These are phyloP conservation scores for Listronotus oregonensis DNA, from an alignment of 1,140 invertebrate genomes.

Conservation along the genomic window DNA sequence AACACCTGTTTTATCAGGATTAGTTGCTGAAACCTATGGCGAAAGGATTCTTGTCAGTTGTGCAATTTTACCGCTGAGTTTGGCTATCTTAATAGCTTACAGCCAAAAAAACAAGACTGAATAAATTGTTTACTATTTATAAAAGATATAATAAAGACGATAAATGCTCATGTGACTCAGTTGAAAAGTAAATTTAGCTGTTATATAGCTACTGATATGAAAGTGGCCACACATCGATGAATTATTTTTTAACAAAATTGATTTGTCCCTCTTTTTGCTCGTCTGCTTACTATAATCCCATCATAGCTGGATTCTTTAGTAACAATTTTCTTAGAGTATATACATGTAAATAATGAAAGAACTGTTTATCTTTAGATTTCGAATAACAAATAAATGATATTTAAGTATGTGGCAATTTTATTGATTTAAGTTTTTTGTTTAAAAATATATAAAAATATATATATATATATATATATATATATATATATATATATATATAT, in stretches of 20 bases:
- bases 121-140: not conserved
- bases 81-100: not conserved
- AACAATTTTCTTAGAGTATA: not conserved
- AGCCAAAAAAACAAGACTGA: slow-evolving; percentile 5
- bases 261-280: too few relatives aligned
- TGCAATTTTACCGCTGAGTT: not conserved
- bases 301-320: too few relatives aligned
- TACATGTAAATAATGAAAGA: not conserved
- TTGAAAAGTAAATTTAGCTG: not conserved
- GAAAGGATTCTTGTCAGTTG: not conserved
- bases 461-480: too few relatives aligned
- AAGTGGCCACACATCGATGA: too few relatives aligned
- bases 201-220: not conserved
- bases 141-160: not conserved
- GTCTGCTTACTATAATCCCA: too few relatives aligned
- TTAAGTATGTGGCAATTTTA: too few relatives aligned
- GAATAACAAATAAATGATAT: not conserved
- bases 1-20: not conserved
- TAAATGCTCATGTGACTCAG: not conserved
- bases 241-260: too few relatives aligned
- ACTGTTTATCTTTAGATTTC: too few relatives aligned
- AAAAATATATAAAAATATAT: too few relatives aligned
- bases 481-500: too few relatives aligned
- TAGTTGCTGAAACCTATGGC: not conserved
- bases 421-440: too few relatives aligned